Evolutionary conservation across 1,140 invertebrate species (phyloP).

Genomic region (Augochlora pura): DNA sequence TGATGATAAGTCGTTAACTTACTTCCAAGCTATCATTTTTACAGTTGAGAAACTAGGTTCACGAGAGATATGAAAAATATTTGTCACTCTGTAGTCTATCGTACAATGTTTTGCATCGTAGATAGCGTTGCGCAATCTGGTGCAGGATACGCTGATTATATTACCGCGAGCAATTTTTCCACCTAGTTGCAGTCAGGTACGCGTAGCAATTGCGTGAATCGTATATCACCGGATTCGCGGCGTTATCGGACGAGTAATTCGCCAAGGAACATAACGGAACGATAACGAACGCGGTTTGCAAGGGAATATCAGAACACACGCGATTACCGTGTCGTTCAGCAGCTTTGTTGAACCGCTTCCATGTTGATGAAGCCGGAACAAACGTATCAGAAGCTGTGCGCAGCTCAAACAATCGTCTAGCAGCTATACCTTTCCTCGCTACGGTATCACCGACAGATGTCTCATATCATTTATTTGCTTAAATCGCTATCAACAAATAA

Average conservation of each 20-base stretch:
- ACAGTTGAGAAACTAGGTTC: too few relatives aligned
- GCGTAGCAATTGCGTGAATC: neutral
- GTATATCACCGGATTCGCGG: neutral
- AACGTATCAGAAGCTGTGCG: neutral
- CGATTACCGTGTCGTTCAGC: neutral
- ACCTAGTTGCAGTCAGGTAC: neutral
- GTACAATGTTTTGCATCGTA: too few relatives aligned
- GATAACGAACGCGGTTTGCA: constrained; percentile 20
- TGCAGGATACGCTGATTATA: too few relatives aligned
- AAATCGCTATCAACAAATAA: neutral
- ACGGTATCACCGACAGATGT: too few relatives aligned
- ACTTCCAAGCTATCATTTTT: too few relatives aligned
- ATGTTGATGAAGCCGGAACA: neutral
- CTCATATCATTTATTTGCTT: too few relatives aligned
- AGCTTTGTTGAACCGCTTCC: neutral
- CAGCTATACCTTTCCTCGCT: too few relatives aligned
- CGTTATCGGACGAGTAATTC: neutral
- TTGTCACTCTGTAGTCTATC: too few relatives aligned
- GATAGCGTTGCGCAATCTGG: too few relatives aligned
- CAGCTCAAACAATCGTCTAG: neutral
- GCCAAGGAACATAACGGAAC: neutral
- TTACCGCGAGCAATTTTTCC: neutral
- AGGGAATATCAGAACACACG: constrained; percentile 1
- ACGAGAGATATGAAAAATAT: too few relatives aligned
- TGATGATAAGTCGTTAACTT: too few relatives aligned